A percentile compares a stretch with the other conserved stretches of the same genome.
Conservation (phyloP, 92 coral and sea anemone species). For the Hydrozoanthus gracilis region DNA sequence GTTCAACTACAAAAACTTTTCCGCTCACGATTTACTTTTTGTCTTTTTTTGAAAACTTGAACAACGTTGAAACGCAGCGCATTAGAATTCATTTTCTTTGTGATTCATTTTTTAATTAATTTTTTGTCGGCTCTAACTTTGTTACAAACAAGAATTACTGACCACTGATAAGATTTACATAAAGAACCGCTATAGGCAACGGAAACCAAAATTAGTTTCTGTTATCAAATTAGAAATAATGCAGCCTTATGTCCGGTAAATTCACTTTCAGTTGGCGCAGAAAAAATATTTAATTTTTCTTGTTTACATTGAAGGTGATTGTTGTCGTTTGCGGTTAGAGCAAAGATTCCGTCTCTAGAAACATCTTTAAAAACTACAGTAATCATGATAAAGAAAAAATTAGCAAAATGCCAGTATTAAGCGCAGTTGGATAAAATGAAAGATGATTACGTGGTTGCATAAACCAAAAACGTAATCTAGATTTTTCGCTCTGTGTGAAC, state of each 20-base stretch:
- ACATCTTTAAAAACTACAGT: background rate
- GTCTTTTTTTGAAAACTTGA: no score
- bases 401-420: slow-evolving; percentile 3
- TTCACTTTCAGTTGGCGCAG: background rate
- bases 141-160: no score
- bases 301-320: slow-evolving; percentile 1
- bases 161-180: no score
- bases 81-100: no score
- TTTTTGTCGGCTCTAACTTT: no score
- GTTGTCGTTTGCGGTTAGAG: background rate
- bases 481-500: slow-evolving; percentile 27
- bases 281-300: background rate
- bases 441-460: background rate
- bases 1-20: no score
- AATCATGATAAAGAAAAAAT: background rate
- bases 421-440: background rate
- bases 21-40: no score
- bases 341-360: slow-evolving; percentile 1
- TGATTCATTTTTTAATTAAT: no score
- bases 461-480: background rate
- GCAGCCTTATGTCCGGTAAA: background rate
- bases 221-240: no score
- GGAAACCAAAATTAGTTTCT: no score
- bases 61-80: no score
- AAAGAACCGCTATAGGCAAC: no score